Base-by-base conservation (phyloP, 1,140 invertebrate species). In the Microplitis mediator region DNA sequence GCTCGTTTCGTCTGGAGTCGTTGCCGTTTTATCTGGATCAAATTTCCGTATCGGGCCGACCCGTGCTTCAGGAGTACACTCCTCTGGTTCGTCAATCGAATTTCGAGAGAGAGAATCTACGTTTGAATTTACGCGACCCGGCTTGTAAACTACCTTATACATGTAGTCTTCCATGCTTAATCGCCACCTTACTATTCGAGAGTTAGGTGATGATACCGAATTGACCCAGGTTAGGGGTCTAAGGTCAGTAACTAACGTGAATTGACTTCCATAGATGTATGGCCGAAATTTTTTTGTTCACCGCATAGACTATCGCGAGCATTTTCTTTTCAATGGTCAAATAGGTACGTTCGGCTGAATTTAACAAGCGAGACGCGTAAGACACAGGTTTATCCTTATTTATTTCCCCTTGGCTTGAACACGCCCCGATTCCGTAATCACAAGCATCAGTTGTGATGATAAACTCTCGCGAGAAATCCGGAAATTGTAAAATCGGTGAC, bases 241-340 rank as follows among this genome's bases (percentile, higher is more conserved):
- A 67, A 89, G 88, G 65, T 91, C 89, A 0, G 88, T 90, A 4
- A 85, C 61, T 0, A 90, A 80, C 4, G 56, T 81, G 72, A 90
- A 90, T 54, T 84, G 78, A 14, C 71, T 80, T 5, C 85, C 86
- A 65, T 84, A 85, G 3, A 90, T 63, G 75, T 87, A 91, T 52
- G 77, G 82, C 73, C 79, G 66, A 75, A 88, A 90, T 39, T 84
- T 79, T 77, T 88, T 83, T 0, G 85, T 79, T 0, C 1, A 86
- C n/a, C n/a, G n/a, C n/a, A n/a, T n/a, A n/a, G n/a, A n/a, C n/a
- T n/a, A n/a, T n/a, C n/a, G n/a, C n/a, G n/a, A n/a, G n/a, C n/a
- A n/a, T n/a, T n/a, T n/a, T n/a, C n/a, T n/a, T n/a, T n/a, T n/a
- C n/a, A n/a, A n/a, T n/a, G n/a, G n/a, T n/a, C n/a, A n/a, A n/a